These are phyloP conservation scores for Sebastiscus tertius DNA, from an alignment of 2,797 vertebrate genomes.

Conservation along the genomic window DNA sequence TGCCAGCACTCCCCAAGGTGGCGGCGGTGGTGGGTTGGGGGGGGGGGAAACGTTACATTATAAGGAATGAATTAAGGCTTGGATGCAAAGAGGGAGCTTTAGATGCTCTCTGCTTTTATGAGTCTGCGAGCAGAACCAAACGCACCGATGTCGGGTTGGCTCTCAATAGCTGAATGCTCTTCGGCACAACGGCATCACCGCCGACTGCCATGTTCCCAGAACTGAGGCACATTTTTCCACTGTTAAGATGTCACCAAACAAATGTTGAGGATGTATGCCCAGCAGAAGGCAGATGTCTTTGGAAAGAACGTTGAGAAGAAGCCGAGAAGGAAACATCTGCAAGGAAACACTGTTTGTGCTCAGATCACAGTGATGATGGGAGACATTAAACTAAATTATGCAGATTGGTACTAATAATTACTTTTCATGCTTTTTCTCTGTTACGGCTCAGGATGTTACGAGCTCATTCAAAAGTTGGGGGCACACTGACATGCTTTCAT, in stretches of 20 bases:
- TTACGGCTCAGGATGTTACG: background rate
- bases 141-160: slow-evolving; percentile 48
- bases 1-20: slow-evolving; percentile 72
- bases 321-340: slow-evolving; percentile 22
- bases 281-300: slow-evolving; percentile 61
- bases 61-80: slow-evolving; percentile 73
- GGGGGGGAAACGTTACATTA: slow-evolving; percentile 66
- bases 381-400: background rate
- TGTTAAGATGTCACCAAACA: slow-evolving; percentile 66
- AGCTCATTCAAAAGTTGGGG: background rate
- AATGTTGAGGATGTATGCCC: slow-evolving; percentile 55
- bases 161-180: slow-evolving; percentile 61
- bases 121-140: slow-evolving; percentile 65
- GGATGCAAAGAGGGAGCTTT: slow-evolving; percentile 68
- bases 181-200: slow-evolving; percentile 52
- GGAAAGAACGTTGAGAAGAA: slow-evolving; percentile 27
- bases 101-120: slow-evolving; percentile 71
- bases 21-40: slow-evolving; percentile 23
- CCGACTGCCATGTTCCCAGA: slow-evolving; percentile 63
- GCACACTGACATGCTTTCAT: background rate
- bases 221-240: slow-evolving; percentile 71
- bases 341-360: background rate
- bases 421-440: background rate
- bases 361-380: background rate
- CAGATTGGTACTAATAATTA: background rate